Conservation (phyloP, 2,888 invertebrate genomes). For the Amblyteles armatorius region DNA sequence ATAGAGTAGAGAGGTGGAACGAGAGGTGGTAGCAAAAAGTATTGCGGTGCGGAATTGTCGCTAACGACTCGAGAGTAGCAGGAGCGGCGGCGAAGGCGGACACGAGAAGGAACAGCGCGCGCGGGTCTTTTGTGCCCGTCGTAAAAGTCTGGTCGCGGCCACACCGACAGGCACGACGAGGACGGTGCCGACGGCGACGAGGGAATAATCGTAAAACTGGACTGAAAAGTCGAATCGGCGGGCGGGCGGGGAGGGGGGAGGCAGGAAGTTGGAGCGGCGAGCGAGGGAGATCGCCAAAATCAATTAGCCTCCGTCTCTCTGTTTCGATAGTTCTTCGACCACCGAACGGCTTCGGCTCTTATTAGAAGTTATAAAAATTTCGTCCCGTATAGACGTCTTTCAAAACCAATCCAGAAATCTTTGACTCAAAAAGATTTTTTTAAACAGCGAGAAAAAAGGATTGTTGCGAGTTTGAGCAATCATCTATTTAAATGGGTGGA, state of each 20-base stretch:
- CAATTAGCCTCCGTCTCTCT: conserved; percentile 58
- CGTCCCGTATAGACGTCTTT: conserved; percentile 13
- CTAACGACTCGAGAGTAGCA: conserved; percentile 73
- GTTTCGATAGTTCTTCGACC: background rate
- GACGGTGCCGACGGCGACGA: conserved; percentile 38
- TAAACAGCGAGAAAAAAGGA: background rate
- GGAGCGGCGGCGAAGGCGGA: conserved; percentile 69
- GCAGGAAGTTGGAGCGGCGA: conserved; percentile 78
- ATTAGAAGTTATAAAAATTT: conserved; percentile 82
- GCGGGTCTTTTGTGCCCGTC: conserved; percentile 76
- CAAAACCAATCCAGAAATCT: background rate
- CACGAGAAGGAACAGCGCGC: conserved; percentile 61
- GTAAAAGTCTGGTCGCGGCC: conserved; percentile 75
- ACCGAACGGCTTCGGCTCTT: conserved; percentile 75
- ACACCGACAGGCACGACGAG: conserved; percentile 68
- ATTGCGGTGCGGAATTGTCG: conserved; percentile 73
- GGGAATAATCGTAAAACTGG: conserved; percentile 78
- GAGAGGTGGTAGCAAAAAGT: conserved; percentile 66
- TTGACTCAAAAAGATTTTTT: background rate
- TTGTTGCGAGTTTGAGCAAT: background rate
- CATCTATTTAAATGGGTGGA: background rate
- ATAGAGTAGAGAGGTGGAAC: conserved; percentile 39
- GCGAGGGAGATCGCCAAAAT: conserved; percentile 76
- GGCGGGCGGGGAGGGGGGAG: conserved; percentile 54
- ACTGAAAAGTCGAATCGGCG: conserved; percentile 69